A percentile compares a stretch with the other conserved stretches of the same genome.
phyloP scores from a whole-genome alignment of 2,888 invertebrate species.

The Drosophila rubida region DNA sequence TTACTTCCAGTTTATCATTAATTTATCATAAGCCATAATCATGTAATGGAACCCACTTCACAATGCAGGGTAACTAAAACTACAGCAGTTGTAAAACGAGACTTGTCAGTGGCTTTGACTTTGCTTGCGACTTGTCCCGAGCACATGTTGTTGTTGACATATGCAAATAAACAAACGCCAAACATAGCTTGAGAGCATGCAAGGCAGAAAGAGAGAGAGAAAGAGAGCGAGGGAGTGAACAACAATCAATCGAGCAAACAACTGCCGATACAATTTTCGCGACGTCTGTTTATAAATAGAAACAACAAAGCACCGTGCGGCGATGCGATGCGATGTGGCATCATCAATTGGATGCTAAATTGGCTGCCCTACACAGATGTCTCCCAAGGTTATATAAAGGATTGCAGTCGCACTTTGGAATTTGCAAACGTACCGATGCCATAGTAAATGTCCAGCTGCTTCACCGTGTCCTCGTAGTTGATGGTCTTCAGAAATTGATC shows the following conservation, averaged over 20 bases:
- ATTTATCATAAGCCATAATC: too few relatives aligned
- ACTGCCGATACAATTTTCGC: conserved; percentile 35
- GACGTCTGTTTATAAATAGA: conserved; percentile 64
- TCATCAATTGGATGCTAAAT: conserved; percentile 66
- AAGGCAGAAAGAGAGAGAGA: background rate
- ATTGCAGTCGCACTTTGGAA: conserved; percentile 16
- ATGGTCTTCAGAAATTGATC: conserved; percentile 92
- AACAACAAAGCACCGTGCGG: conserved; percentile 8
- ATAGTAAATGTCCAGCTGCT: conserved; percentile 96
- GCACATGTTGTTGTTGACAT: conserved; percentile 51
- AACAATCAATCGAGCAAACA: conserved; percentile 22
- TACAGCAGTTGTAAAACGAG: conserved; percentile 1
- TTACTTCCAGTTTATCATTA: too few relatives aligned
- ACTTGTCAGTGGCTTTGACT: conserved; percentile 13
- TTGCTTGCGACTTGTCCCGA: conserved; percentile 13
- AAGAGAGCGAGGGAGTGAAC: conserved; percentile 13
- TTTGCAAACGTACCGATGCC: conserved; percentile 90
- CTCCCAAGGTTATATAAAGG: conserved; percentile 72
- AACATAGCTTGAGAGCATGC: conserved; percentile 2
- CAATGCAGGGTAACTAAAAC: background rate
- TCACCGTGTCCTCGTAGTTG: conserved; percentile 95
- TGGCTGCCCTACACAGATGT: conserved; percentile 59
- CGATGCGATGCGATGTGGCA: conserved; percentile 32
- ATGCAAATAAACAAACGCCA: conserved; percentile 68
- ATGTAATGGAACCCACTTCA: too few relatives aligned